Evolutionary conservation across 2,113 vertebrate species (phyloP), one percentile per base, ranked within the genome.

Genomic region (Sigmodon hispidus): DNA sequence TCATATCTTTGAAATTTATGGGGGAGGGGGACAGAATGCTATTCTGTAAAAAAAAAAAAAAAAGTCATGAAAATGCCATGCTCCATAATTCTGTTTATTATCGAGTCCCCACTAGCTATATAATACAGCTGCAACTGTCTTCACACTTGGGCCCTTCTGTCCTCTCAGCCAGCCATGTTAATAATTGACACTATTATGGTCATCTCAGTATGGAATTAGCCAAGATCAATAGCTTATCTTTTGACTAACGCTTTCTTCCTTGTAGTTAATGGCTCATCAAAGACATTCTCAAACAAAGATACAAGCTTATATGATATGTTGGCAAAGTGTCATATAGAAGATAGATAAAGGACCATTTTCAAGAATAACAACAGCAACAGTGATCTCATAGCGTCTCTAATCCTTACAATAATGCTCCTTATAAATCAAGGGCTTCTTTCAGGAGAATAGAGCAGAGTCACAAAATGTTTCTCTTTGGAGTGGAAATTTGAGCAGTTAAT

Each of bases 151-250:
- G 48, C 5, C 96, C 95, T 91, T 69, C 93, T 97, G 90, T 81
- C 75, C 69, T 79, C 93, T 86, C 50, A 91, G 52, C 89, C 43
- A 88, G 84, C 40, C 40, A 7, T 95, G 73, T 97, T 98, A 97
- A 97, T 96, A 87, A 98, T 83, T 92, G 97, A 84, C 97, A 94
- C 95, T 94, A 77, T 90, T 97, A 93, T 52, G 94, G 67, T 9
- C 95, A 95, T 96, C 45, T 95, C 94, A 97, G 89, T 94, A 88
- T 26, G 86, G 94, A 95, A 97, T 90, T 19, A 97, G 87, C 87
- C 87, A 96, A 95, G 96, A 97, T 97, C 72, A 96, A 95, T 79
- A 97, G 70, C 43, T 97, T 89, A 88, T 92, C 0, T 97, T 95
- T 91, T 95, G 0, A 52, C 87, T 88, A 73, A 50, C 55, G 0